Percentiles rank a stretch among this genome's conserved stretches.
phyloP scores from a whole-genome alignment of 1,140 invertebrate genomes.

The Paramacrobiotus metropolitanus region DNA sequence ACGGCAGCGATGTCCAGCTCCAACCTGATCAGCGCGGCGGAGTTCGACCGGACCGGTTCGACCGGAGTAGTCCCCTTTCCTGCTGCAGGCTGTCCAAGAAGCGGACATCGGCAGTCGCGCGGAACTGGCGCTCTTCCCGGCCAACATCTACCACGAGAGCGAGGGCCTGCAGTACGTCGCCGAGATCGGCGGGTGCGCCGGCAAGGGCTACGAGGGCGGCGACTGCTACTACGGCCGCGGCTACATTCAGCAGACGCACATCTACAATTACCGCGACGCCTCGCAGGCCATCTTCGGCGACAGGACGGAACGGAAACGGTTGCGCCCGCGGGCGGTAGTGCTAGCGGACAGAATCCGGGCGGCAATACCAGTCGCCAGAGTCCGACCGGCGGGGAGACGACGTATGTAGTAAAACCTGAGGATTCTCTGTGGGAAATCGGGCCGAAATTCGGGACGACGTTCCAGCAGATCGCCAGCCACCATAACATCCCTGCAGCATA shows the following conservation, averaged over 20 bases:
- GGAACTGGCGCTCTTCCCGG: not conserved
- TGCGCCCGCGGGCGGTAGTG: too few relatives aligned
- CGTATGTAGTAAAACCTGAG: too few relatives aligned
- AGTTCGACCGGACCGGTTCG: not conserved
- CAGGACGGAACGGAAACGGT: not conserved
- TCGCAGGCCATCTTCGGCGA: not conserved
- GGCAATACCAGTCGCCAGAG: too few relatives aligned
- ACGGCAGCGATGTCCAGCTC: too few relatives aligned
- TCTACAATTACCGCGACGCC: not conserved
- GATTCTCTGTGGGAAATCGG: too few relatives aligned
- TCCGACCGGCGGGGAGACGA: too few relatives aligned
- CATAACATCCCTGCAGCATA: too few relatives aligned
- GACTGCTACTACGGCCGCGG: not conserved
- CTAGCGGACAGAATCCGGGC: too few relatives aligned
- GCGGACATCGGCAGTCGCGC: not conserved
- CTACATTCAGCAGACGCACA: not conserved
- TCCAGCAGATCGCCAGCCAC: too few relatives aligned
- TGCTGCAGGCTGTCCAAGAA: not conserved
- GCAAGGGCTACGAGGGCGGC: not conserved
- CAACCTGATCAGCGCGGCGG: not conserved
- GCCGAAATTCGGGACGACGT: too few relatives aligned
- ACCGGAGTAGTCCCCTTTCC: not conserved
- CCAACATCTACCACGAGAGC: not conserved
- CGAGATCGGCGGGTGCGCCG: not conserved
- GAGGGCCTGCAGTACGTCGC: not conserved